These are phyloP conservation scores for Ondatra zibethicus DNA, from an alignment of 2,113 vertebrate genomes.

Conservation along the genomic window DNA sequence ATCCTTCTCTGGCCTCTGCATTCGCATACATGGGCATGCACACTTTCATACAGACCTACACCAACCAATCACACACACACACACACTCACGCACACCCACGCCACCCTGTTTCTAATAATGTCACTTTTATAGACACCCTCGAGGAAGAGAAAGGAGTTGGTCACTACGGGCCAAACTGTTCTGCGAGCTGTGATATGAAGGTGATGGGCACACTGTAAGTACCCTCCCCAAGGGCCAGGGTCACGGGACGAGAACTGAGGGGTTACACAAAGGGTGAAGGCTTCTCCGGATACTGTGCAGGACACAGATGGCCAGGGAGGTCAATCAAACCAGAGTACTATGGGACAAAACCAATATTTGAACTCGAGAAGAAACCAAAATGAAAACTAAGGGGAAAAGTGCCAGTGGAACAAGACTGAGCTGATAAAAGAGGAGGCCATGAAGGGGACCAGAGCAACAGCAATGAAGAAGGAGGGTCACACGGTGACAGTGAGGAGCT, in stretches of 20 bases:
- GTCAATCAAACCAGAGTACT: neutral
- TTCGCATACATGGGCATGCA: neutral
- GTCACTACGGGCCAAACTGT: neutral
- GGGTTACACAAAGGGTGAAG: neutral
- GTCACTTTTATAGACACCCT: neutral
- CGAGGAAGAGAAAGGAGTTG: neutral
- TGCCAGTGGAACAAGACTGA: neutral
- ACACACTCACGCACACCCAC: neutral
- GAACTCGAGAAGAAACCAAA: neutral
- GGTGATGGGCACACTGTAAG: rapidly evolving
- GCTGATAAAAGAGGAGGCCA: neutral
- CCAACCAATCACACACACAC: neutral
- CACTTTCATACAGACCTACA: neutral
- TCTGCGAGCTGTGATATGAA: neutral
- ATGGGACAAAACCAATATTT: neutral
- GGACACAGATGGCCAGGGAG: neutral
- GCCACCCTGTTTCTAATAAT: neutral
- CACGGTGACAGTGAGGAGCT: too few species aligned
- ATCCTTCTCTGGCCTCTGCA: neutral
- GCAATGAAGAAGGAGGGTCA: neutral
- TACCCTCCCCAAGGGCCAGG: too few species aligned
- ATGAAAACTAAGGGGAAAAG: neutral
- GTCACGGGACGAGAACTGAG: neutral
- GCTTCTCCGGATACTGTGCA: neutral
- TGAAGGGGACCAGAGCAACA: neutral